Base-by-base conservation (phyloP, 2,888 invertebrate genomes). In the Oscheius myriophilus region DNA sequence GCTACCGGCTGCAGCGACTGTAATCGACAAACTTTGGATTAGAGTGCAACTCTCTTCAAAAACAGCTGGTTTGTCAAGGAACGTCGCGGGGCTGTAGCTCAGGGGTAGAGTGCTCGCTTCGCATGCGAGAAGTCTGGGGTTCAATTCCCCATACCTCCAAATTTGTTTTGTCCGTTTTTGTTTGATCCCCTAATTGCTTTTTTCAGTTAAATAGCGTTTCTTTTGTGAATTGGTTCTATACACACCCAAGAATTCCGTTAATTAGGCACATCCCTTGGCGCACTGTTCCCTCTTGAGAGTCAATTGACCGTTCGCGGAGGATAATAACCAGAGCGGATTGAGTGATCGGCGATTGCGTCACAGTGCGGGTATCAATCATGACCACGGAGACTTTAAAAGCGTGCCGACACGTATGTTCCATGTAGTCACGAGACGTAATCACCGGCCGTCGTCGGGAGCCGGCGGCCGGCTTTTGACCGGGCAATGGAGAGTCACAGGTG, bases 351-450 rank as follows among this genome's bases (percentile, higher is more conserved):
- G 14, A 46, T 61, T 61, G 61, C 61, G 61, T 61, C 61, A 61
- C 61, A 61, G 61, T 61, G 61, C 61, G 61, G 49, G 61, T 61
- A 61, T 61, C 61, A 46, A 61, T 61, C 61, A 61, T 46, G 49
- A 39, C 46, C 49, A 49, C 49, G 26, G 33, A 49, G 49, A n/a
- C 21, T 49, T 6, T 61, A 61, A 61, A 61, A 46, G 23, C 26
- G 2, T 57, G 49, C 61, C 61, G 61, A 46, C 46, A 49, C 33
- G 49, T 49, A 61, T 61, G 61, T 46, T 26, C 46, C 61, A 11
- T 61, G 61, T 59, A 45, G 59, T n/a, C 59, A 45, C 25, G 14
- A 16, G 57, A 18, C 57, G 33, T 33, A 33, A 33, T 33, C 33
- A 33, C 33, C 33, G 33, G 33, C 4, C 57, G 18, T 53, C 53